Evolutionary conservation across 2,113 vertebrate genomes (phyloP), one percentile per base, ranked within the genome.

Genomic region (Percopsis transmontana): DNA sequence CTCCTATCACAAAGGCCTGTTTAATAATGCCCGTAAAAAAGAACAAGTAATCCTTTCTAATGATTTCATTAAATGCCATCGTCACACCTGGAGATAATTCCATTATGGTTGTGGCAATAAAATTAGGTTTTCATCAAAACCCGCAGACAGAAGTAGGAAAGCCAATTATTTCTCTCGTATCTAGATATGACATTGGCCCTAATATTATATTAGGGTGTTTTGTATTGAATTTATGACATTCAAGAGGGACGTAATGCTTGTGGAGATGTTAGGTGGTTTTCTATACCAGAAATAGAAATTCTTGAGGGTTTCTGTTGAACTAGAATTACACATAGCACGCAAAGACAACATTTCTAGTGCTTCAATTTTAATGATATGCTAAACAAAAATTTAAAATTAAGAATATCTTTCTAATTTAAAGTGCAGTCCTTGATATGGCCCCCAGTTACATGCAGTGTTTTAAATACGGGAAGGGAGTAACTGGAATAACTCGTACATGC

Each of bases 21-120:
- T 86, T 88, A 88, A 88, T 88, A 90, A 87, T 76, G 78, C 75
- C 73, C 9, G 39, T 66, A 79, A 88, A 86, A 85, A 80, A 82
- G 84, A 85, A 84, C 77, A 84, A 78, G 86, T 85, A 89, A 91
- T 91, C 81, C 85, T 86, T 88, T 87, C 83, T 88, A 90, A 91
- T 90, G 88, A 90, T 90, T 91, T 91, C 87, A 89, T 91, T 85
- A 88, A 87, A 91, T 85, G 89, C 84, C 89, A 86, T 85, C 85
- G 89, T 91, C 88, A 90, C 88, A 92, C 90, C 90, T 91, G 88
- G 70, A 91, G 85, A 91, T 92, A 89, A 91, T 91, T 90, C 88
- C 88, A 92, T 92, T 92, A 91, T 86, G 82, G 88, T 89, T 85
- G 86, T 87, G 86, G 88, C 88, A 88, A 90, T 91, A 91, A 92